Base-by-base conservation (phyloP, 2,797 vertebrate species). In the Pogoniulus pusillus region DNA sequence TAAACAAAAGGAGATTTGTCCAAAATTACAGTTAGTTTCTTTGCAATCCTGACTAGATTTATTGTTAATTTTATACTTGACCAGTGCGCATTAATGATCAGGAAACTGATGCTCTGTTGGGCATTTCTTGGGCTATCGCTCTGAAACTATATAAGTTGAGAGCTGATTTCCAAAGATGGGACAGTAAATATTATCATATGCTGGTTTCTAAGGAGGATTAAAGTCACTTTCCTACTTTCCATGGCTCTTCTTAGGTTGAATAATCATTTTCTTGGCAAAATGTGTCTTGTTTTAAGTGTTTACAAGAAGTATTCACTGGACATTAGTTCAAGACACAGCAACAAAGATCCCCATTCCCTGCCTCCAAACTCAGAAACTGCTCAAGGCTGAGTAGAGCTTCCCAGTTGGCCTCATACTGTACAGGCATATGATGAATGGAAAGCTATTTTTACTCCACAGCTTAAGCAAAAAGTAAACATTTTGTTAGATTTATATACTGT, bases 391-490 rank as follows among this genome's bases (percentile, higher is more conserved):
- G 55, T 74, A 54, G 35, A 79, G 20, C 32, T 87, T 89, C 60
- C 70, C 64, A 7, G 7, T 70, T 81, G 59, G 62, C 49, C 19
- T 86, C 65, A 57, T 39, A 55, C 62, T 72, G 17, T 69, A 51
- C 35, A 63, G 45, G 22, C 85, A 49, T 20, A 77, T 58, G 84
- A 90, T 69, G 66, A 93, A 90, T 78, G 51, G 59, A 78, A 85
- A 91, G 68, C 63, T 93, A 87, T 85, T 93, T 95, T 92, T 92
- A 79, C 69, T 75, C 51, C 0, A 0, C 20, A 59, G 65, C 74
- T 93, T 84, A 92, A 84, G 77, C 54, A 88, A 72, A 92, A 90
- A 68, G 59, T 68, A 95, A 93, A 87, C 3, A 71, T 39, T 82
- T 64, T 45, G 39, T 60, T 73, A 87, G 53, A 37, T 62, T 91